phyloP scores from a whole-genome alignment of 2,888 invertebrate genomes.

The Boloria selene region DNA sequence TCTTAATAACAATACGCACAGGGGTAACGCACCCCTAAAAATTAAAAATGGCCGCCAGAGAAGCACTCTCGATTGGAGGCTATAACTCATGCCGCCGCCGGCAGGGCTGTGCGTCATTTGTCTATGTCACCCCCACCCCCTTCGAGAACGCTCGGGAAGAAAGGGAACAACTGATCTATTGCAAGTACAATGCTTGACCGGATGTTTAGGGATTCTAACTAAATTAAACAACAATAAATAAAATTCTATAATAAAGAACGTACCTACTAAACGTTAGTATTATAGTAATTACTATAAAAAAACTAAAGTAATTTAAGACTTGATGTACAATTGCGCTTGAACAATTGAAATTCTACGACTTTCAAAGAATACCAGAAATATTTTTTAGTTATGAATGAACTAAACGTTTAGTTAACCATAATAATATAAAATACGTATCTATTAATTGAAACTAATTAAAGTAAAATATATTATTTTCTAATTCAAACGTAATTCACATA shows the following conservation, averaged over 20 bases:
- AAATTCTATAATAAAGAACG: not conserved
- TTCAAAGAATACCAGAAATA: no score
- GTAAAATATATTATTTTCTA: constrained; percentile 2
- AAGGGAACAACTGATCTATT: constrained; percentile 50
- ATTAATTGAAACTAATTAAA: not conserved
- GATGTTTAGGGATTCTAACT: constrained; percentile 27
- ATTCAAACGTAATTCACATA: not conserved
- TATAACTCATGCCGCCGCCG: constrained; percentile 75
- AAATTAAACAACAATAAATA: constrained; percentile 11
- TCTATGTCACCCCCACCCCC: constrained; percentile 72
- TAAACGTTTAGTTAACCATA: no score
- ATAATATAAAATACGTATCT: no score
- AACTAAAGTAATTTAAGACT: no score
- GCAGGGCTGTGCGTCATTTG: constrained; percentile 74
- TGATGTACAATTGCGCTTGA: no score
- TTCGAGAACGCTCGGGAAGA: constrained; percentile 70
- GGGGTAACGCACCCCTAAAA: constrained; percentile 78
- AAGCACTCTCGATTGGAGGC: constrained; percentile 77
- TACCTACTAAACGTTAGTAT: not conserved
- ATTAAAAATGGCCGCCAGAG: constrained; percentile 80
- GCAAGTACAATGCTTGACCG: constrained; percentile 34
- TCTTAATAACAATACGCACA: constrained; percentile 62
- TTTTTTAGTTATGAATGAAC: no score
- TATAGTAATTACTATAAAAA: not conserved
- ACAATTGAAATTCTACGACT: no score